These are phyloP conservation scores for Mobula hypostoma DNA, from an alignment of 2,113 vertebrate genomes.

Conservation along the genomic window DNA sequence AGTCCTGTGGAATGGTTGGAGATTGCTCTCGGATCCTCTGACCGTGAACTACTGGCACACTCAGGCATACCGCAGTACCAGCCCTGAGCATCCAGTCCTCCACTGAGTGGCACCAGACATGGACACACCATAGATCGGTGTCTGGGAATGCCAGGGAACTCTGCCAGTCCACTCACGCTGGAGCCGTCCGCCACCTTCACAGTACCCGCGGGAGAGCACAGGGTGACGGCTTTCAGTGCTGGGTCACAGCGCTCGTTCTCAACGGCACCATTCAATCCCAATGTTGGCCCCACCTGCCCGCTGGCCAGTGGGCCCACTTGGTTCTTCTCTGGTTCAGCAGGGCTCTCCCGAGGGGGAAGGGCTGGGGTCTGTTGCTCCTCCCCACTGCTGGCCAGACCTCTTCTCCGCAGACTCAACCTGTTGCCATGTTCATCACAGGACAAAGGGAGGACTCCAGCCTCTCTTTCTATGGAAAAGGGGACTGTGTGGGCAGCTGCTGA, in stretches of 20 bases:
- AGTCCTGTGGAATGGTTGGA: constrained; percentile 46
- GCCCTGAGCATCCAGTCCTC: background rate
- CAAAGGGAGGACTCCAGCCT: rapidly evolving
- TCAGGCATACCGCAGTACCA: background rate
- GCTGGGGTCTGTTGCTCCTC: too few species aligned
- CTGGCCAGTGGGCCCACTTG: too few species aligned
- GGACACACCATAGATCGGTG: background rate
- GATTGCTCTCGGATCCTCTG: background rate
- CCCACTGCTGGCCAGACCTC: too few species aligned
- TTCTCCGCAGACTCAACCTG: background rate
- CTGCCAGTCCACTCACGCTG: too few species aligned
- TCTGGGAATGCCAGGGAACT: background rate
- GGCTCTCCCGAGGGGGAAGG: too few species aligned
- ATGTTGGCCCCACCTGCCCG: too few species aligned
- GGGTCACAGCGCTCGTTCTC: too few species aligned
- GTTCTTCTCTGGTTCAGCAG: too few species aligned
- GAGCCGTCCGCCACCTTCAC: too few species aligned
- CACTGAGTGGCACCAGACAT: background rate
- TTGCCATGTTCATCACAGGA: background rate
- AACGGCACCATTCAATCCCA: too few species aligned
- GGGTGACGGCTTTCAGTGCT: too few species aligned
- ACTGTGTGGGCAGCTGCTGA: background rate
- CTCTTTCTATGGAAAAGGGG: background rate
- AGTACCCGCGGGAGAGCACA: too few species aligned
- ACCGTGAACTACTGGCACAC: background rate